A percentile compares a stretch with the other conserved stretches of the same genome.
phyloP scores from a whole-genome alignment of 2,797 vertebrate species.

The Spizella passerina region DNA sequence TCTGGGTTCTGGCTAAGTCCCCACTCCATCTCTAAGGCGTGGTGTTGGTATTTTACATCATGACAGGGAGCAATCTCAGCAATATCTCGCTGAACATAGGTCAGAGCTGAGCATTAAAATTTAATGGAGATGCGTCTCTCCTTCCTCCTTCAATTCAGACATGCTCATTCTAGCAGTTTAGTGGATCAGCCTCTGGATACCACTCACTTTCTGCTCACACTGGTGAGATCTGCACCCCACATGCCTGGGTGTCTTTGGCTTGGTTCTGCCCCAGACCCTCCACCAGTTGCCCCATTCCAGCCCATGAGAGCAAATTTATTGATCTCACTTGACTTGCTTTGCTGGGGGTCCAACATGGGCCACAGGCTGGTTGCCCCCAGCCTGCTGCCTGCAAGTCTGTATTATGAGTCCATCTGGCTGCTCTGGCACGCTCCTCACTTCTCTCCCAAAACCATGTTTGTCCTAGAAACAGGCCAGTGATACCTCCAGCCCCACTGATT shows the following conservation, averaged over 20 bases:
- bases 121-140: background rate
- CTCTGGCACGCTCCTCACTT: background rate
- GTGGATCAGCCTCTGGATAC: background rate
- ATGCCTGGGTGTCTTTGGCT: background rate
- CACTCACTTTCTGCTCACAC: background rate
- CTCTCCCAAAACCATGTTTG: rapidly evolving
- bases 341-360: background rate
- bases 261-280: background rate
- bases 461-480: background rate
- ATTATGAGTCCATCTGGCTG: background rate
- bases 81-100: background rate
- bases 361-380: rapidly evolving
- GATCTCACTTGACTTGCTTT: background rate
- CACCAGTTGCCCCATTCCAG: background rate
- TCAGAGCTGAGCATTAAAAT: background rate
- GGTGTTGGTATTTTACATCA: background rate
- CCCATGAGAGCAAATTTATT: background rate
- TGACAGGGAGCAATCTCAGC: background rate
- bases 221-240: background rate
- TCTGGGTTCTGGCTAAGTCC: background rate
- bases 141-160: background rate
- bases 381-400: background rate
- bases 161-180: background rate
- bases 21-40: background rate
- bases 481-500: rapidly evolving